Base-by-base conservation (phyloP, 2,888 invertebrate genomes). In the Synanthedon andrenaeformis region DNA sequence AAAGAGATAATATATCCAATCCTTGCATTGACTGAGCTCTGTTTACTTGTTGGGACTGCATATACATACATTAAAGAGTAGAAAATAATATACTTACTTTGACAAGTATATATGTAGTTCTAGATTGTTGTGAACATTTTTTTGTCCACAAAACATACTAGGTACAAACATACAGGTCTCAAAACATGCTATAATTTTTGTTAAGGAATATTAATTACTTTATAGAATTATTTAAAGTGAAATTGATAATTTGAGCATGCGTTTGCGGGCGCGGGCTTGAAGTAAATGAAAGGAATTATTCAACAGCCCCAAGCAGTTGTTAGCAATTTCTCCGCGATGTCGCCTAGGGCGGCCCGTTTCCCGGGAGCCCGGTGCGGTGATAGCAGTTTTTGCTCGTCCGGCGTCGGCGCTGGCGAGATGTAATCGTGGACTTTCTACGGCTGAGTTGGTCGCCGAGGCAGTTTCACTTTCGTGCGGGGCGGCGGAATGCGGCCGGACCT, bases 361-460 rank as follows among this genome's bases (percentile, higher is more conserved):
- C 83, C 82, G 81, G 83, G 82, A 78, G 76, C 71, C 57, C 56
- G 67, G 65, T 61, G 69, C 61, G 64, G 74, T 70, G 80, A 82
- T 78, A 78, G 78, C 77, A 79, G 79, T 81, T 82, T 83, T 84
- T 82, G 76, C 78, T 75, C 76, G 81, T 74, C 77, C 77, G 75
- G 71, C 74, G 74, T 66, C 74, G 57, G 60, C 66, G 66, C 71
- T 66, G 70, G 64, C 69, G 72, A 78, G 79, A 81, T 83, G 76
- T 81, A 83, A 81, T 84, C 82, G 79, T 77, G 80, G 82, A 86
- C 86, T 87, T 87, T 87, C 85, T 86, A 86, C 82, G 76, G 83
- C 76, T 79, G 84, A 81, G 80, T 54, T n/a, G 51, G 66, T 67
- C 63, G 73, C 59, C 72, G 72, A 69, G 70, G 79, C 77, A 79